These are phyloP conservation scores for Drosophila nikananu DNA, from an alignment of 1,140 invertebrate genomes.

Conservation along the genomic window DNA sequence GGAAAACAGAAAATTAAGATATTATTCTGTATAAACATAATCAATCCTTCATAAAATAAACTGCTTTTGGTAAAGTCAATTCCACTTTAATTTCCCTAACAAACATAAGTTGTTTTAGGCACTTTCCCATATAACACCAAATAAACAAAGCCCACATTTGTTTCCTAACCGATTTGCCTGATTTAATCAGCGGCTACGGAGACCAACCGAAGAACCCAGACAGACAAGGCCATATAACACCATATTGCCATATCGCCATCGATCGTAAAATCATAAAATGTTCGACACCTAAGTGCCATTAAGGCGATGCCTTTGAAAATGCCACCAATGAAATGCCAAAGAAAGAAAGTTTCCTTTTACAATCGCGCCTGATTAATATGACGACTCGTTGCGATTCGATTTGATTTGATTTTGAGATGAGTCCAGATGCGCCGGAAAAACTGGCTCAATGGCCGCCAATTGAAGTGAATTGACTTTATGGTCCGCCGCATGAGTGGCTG, in stretches of 20 bases:
- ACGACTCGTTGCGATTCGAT: constrained; percentile 44
- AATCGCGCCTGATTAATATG: constrained; percentile 56
- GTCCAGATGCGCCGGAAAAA: constrained; percentile 64
- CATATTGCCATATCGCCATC: constrained; percentile 10
- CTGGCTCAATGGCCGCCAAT: constrained; percentile 59
- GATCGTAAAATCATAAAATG: constrained; percentile 61
- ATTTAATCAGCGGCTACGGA: constrained; percentile 24
- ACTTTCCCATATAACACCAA: not conserved
- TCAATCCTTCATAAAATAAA: not conserved
- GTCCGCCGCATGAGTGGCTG: constrained; percentile 33
- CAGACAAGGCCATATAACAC: constrained; percentile 26
- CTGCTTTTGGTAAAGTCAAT: not conserved
- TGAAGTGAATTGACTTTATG: constrained; percentile 65
- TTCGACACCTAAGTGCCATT: constrained; percentile 62
- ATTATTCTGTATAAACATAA: not conserved
- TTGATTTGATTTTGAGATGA: constrained; percentile 64
- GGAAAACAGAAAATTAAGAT: not conserved
- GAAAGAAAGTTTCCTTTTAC: constrained; percentile 76
- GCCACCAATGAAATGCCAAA: constrained; percentile 28
- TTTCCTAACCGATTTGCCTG: constrained; percentile 31
- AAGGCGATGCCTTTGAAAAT: constrained; percentile 44
- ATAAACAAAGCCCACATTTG: constrained; percentile 33
- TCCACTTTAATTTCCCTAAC: not conserved
- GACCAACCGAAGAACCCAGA: constrained; percentile 2
- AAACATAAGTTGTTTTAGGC: not conserved